Evolutionary conservation across 2,113 vertebrate genomes (phyloP), one percentile per base, ranked within the genome.

Genomic region (Ammodytes dubius): DNA sequence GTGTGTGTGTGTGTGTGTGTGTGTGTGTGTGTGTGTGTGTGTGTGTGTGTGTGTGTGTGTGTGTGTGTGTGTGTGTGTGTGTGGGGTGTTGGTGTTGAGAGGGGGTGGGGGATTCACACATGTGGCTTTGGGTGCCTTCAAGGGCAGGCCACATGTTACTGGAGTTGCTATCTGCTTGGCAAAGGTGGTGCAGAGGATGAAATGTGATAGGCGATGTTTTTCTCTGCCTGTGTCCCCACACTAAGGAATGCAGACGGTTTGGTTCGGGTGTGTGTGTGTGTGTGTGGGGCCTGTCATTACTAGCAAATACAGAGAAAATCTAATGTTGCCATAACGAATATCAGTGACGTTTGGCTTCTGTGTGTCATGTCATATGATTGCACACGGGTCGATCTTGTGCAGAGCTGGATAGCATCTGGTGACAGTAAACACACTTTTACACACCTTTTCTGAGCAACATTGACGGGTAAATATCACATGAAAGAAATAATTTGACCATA

Each of bases 111-210:
- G 56, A 71, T 85, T 85, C 76, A 81, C 88, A 90, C 90, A 90
- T 91, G 90, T 93, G 89, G 87, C 85, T 91, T 81, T 27, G 74
- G 65, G 79, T 81, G 80, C 50, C 82, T 86, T 90, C 82, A 88
- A 88, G 90, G 83, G 77, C 65, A 90, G 65, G 81, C 87, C 89
- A 90, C 88, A 91, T 93, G 90, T 89, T 91, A 56, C 79, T 61
- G 74, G 79, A 72, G 78, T 60, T 81, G 50, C 72, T 89, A 91
- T 92, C 90, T 87, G 86, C 88, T 65, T 70, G 81, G 77, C 72
- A 72, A 82, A 82, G 87, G 72, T 84, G 84, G 82, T 81, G 79
- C 80, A 11, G 69, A 53, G 73, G 80, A 81, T 76, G 88, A 92
- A 93, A 91, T 49, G 45, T 61, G 86, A 92, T 84, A 61, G 81